Conservation (phyloP, 1,140 invertebrate genomes). For the Ephestia elutella region DNA sequence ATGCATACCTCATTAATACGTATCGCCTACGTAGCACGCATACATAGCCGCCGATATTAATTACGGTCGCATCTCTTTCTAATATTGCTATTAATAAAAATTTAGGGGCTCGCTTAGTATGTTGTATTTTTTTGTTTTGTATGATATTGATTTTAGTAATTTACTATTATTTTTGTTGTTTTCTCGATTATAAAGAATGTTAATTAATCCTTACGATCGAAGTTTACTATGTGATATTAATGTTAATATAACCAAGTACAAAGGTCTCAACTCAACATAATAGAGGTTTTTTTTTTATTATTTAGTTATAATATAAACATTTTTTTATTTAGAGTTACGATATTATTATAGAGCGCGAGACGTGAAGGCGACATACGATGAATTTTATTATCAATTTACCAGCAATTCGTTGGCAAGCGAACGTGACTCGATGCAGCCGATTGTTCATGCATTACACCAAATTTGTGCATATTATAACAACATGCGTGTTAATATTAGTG, state of each 20-base stretch:
- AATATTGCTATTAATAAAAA: slow-evolving; percentile 29
- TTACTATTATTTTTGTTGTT: slow-evolving; percentile 5
- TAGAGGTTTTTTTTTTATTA: background rate
- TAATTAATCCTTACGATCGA: background rate
- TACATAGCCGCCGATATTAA: slow-evolving; percentile 42
- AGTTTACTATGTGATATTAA: background rate
- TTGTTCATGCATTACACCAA: too few relatives aligned
- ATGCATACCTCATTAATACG: slow-evolving; percentile 39
- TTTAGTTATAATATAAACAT: background rate
- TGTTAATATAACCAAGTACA: too few relatives aligned
- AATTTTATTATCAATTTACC: slow-evolving; percentile 28
- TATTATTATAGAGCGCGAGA: too few relatives aligned
- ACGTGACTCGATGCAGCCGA: slow-evolving; percentile 17
- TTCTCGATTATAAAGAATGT: slow-evolving; percentile 9
- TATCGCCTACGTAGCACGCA: slow-evolving; percentile 51
- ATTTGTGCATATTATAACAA: too few relatives aligned
- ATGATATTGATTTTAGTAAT: background rate
- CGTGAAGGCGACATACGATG: slow-evolving; percentile 15
- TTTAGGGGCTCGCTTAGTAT: background rate
- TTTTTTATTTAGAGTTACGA: too few relatives aligned
- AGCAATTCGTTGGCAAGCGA: slow-evolving; percentile 15
- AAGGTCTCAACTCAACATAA: too few relatives aligned
- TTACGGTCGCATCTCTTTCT: slow-evolving; percentile 50
- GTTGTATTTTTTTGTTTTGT: background rate
- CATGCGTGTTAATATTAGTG: too few relatives aligned